Conservation (phyloP, 1,140 invertebrate species). For the Goniozus legneri region DNA sequence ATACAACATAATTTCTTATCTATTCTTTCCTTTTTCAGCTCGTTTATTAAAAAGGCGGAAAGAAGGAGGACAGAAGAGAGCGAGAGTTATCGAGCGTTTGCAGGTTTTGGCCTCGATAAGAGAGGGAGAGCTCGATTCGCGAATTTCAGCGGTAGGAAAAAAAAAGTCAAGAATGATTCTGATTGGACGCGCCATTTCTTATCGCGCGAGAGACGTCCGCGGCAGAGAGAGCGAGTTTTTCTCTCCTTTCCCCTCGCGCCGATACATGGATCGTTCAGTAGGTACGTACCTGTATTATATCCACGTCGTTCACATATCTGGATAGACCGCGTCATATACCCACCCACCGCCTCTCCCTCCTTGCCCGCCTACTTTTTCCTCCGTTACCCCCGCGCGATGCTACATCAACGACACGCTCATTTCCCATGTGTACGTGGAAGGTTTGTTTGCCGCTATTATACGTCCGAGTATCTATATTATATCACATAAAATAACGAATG, state of each 20-base stretch:
- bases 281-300: constrained; percentile 36
- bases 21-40: constrained; percentile 7
- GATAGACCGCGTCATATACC: constrained; percentile 39
- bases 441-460: background rate
- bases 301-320: constrained; percentile 34
- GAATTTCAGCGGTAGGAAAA: constrained; percentile 32
- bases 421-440: background rate
- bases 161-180: constrained; percentile 33
- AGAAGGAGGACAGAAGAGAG: background rate
- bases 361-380: background rate
- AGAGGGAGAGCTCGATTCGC: constrained; percentile 24
- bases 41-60: constrained; percentile 7
- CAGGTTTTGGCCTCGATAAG: constrained; percentile 30
- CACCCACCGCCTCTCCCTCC: background rate
- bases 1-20: constrained; percentile 7
- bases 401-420: constrained; percentile 16
- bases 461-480: constrained; percentile 43
- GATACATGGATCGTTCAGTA: constrained; percentile 28
- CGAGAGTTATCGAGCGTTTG: constrained; percentile 23
- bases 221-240: too few relatives aligned
- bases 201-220: constrained; percentile 40
- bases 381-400: background rate
- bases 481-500: constrained; percentile 42
- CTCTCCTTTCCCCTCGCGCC: too few relatives aligned
- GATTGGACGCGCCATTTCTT: constrained; percentile 33